Evolutionary conservation across 1,140 invertebrate genomes (phyloP).

Genomic region (Alviniconcha marisindica): DNA sequence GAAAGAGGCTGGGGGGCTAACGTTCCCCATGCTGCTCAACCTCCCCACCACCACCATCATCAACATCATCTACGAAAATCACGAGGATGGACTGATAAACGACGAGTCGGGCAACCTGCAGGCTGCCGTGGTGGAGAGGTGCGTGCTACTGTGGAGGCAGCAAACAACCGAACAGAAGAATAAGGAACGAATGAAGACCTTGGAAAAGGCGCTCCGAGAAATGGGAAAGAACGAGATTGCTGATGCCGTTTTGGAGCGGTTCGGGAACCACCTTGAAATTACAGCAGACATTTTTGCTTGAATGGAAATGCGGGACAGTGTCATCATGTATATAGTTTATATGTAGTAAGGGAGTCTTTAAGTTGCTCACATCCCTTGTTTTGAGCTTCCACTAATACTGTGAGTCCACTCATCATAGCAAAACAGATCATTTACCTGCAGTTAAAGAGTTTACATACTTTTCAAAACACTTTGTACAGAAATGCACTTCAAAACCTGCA

Average conservation of each 20-base stretch:
- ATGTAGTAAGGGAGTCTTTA: too few species aligned
- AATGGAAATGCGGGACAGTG: background rate
- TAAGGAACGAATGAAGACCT: slow-evolving; percentile 36
- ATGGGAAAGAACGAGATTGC: slow-evolving; percentile 54
- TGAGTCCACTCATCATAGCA: too few species aligned
- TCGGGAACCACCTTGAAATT: slow-evolving; percentile 43
- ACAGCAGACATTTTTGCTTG: slow-evolving; percentile 46
- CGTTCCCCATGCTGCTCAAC: slow-evolving; percentile 50
- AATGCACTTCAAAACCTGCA: too few species aligned
- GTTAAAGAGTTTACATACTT: too few species aligned
- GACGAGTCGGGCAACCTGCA: slow-evolving; percentile 33
- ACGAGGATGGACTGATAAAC: background rate
- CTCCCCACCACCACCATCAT: slow-evolving; percentile 49
- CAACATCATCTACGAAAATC: slow-evolving; percentile 35
- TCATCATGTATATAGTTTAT: too few species aligned
- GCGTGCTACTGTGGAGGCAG: slow-evolving; percentile 47
- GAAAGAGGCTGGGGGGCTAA: slow-evolving; percentile 36
- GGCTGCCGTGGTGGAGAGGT: slow-evolving; percentile 42
- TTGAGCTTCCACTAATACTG: too few species aligned
- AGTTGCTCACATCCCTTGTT: too few species aligned
- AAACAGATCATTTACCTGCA: too few species aligned
- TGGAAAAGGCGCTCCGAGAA: slow-evolving; percentile 48
- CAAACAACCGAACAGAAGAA: slow-evolving; percentile 42
- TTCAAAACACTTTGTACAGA: too few species aligned
- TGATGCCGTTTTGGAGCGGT: slow-evolving; percentile 43